A percentile compares a stretch with the other conserved stretches of the same genome.
Evolutionary conservation across 2,113 vertebrate species (phyloP).

Genomic region (Arizona elegans): DNA sequence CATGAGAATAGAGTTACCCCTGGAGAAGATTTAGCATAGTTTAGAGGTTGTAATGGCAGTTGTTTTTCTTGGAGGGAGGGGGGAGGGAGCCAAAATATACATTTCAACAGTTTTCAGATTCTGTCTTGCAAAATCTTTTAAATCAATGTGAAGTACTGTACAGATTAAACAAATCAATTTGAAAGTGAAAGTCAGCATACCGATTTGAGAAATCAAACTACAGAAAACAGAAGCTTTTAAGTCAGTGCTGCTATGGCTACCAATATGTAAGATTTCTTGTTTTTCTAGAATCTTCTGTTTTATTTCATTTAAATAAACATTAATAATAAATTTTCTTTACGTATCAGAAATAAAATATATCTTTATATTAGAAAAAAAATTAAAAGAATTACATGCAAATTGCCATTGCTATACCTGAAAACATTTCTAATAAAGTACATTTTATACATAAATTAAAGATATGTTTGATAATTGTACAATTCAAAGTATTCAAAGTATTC

Average conservation of each 20-base stretch:
- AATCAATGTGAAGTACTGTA: background rate
- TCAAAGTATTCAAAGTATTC: conserved; percentile 49
- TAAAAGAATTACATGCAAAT: conserved; percentile 45
- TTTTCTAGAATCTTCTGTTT: background rate
- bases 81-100: background rate
- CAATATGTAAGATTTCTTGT: background rate
- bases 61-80: background rate
- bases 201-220: background rate
- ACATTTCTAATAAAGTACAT: conserved; percentile 59
- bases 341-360: background rate
- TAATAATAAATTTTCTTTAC: background rate
- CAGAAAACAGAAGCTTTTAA: background rate
- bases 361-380: background rate
- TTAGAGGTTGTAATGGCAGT: conserved; percentile 72
- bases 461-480: conserved; percentile 58
- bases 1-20: conserved; percentile 69
- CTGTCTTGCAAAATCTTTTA: background rate
- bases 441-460: conserved; percentile 50
- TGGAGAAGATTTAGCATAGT: conserved; percentile 71
- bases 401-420: conserved; percentile 69
- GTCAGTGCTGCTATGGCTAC: background rate
- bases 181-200: conserved; percentile 1
- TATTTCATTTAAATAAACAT: background rate
- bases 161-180: conserved; percentile 16
- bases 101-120: conserved; percentile 27